These are phyloP conservation scores for Drosophila trapezifrons DNA, from an alignment of 1,140 invertebrate genomes.

Conservation along the genomic window DNA sequence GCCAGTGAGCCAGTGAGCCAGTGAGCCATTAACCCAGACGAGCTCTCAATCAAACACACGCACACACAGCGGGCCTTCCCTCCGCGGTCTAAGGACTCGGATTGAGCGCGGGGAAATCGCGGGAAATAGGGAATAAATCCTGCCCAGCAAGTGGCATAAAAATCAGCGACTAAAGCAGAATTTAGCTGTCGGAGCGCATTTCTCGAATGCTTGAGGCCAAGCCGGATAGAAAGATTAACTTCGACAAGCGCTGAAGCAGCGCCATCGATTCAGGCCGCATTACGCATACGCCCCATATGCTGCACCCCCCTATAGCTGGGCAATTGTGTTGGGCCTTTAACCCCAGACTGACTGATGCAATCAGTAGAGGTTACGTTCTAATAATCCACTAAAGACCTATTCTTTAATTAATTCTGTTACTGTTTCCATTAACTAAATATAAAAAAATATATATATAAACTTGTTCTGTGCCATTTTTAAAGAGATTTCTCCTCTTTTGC, in stretches of 20 bases:
- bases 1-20: constrained; percentile 31
- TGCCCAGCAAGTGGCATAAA: constrained; percentile 67
- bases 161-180: constrained; percentile 65
- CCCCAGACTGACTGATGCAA: not conserved
- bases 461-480: constrained; percentile 1
- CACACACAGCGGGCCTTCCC: constrained; percentile 44
- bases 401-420: no score
- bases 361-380: no score
- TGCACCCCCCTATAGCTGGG: constrained; percentile 22
- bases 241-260: constrained; percentile 18
- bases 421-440: not conserved
- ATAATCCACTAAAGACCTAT: no score
- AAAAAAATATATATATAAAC: no score
- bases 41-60: constrained; percentile 70
- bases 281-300: constrained; percentile 56
- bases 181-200: constrained; percentile 72
- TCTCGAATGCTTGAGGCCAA: constrained; percentile 64
- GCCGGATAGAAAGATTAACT: constrained; percentile 70
- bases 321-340: constrained; percentile 8
- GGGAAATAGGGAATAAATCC: constrained; percentile 30
- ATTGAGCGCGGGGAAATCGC: not conserved
- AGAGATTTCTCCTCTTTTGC: not conserved
- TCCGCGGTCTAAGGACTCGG: constrained; percentile 6
- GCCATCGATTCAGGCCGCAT: constrained; percentile 22
- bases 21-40: constrained; percentile 44